These are phyloP conservation scores for Lophius americanus DNA, from an alignment of 2,797 vertebrate genomes.

Conservation along the genomic window DNA sequence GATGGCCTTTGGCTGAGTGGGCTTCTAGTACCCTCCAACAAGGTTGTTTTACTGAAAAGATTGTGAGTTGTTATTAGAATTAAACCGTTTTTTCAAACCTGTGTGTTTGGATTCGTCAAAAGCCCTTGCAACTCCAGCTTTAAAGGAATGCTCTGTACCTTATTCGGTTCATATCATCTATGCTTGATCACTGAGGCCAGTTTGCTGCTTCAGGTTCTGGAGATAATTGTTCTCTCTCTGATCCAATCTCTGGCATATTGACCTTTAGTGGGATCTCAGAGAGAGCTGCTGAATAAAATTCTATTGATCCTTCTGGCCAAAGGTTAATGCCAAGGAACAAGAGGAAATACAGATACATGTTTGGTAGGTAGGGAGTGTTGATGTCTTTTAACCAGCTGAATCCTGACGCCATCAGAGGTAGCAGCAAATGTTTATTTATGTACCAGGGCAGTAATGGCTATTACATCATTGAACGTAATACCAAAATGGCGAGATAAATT, in stretches of 20 bases:
- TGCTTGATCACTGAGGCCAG: constrained; percentile 50
- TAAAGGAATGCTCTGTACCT: constrained; percentile 32
- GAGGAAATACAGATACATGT: constrained; percentile 41
- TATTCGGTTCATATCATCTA: constrained; percentile 44
- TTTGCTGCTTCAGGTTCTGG: constrained; percentile 23
- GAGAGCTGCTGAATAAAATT: constrained; percentile 63
- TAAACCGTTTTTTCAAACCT: constrained; percentile 37
- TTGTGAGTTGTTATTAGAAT: constrained; percentile 35
- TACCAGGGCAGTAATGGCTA: no score
- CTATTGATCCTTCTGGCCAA: constrained; percentile 61
- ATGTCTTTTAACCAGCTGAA: constrained; percentile 9
- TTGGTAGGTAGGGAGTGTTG: constrained; percentile 12
- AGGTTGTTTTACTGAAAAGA: constrained; percentile 50
- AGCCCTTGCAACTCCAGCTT: constrained; percentile 25
- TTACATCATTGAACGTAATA: no score
- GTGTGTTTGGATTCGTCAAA: constrained; percentile 41
- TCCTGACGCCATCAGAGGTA: constrained; percentile 2
- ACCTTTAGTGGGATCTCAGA: constrained; percentile 64
- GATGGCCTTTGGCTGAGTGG: constrained; percentile 49
- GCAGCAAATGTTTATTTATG: constrained; percentile 6
- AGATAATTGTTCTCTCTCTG: constrained; percentile 55
- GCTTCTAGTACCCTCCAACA: constrained; percentile 47
- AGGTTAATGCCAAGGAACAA: constrained; percentile 61
- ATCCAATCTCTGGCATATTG: constrained; percentile 69
- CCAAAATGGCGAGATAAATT: no score